Evolutionary conservation across 2,797 vertebrate genomes (phyloP), one percentile per base, ranked within the genome.

Genomic region (Furcifer pardalis): DNA sequence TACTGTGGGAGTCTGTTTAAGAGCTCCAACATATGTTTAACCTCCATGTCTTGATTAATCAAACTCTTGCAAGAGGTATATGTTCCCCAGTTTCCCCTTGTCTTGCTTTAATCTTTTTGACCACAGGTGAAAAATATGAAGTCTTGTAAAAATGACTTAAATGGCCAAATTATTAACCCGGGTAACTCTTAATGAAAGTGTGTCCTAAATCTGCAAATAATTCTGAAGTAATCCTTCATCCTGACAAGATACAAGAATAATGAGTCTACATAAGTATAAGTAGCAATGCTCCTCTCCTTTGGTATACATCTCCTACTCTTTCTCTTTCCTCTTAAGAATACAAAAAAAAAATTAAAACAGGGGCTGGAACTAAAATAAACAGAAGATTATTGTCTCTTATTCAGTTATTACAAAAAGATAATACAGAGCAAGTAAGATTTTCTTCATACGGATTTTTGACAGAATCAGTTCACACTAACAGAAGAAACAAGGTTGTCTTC

Each of bases 191-290:
- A 81, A 46, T 35, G 63, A 44, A 42, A 85, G 81, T 81, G 32
- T 63, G 77, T 82, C 86, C 62, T 0, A 42, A 86, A 56, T 35
- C 13, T 62, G 72, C 83, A 81, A 84, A 83, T 80, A 90, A 71
- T 79, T 65, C 82, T 90, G 69, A 71, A 19, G 74, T n/a, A 46
- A 75, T 23, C 37, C 23, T 71, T 71, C 40, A 23, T 40, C 21
- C 37, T 69, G 52, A 56, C 52, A 56, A 56, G 52, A 56, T 56
- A 21, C 52, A 19, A 56, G 52, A 15, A 56, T 56, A 19, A 56
- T 19, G 21, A 21, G 13, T 56, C 52, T 56, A 56, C 52, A 56
- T 56, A 56, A 19, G 5, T 56, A 19, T 49, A 49, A 49, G 49
- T 19, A 56, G 21, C n/a, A 15, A 56, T 5, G 5, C 52, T 19